A percentile compares a stretch with the other conserved stretches of the same genome.
These are phyloP conservation scores for Boulengeromyrus knoepffleri DNA, from an alignment of 2,113 vertebrate genomes.

Conservation along the genomic window DNA sequence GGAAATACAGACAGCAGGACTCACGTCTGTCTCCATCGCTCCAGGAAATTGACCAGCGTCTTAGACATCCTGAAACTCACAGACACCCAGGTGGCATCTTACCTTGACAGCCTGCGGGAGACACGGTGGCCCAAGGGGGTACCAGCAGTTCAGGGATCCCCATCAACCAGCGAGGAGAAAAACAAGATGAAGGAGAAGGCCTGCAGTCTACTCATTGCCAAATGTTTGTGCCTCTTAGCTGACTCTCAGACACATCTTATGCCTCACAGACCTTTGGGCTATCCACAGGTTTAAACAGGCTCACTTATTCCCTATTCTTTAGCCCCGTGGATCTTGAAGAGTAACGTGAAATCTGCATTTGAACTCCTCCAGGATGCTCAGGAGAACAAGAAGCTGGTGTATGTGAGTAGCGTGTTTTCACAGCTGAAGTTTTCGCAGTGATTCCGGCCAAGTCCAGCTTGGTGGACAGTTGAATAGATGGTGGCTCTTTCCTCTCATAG, in stretches of 20 bases:
- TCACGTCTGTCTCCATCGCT: not conserved
- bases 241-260: not conserved
- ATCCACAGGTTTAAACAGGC: not conserved
- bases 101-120: constrained; percentile 48
- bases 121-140: constrained; percentile 48
- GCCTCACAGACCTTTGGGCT: not conserved
- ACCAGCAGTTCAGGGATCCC: not conserved
- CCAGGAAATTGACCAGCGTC: constrained; percentile 58
- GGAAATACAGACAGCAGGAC: not conserved
- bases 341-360: constrained; percentile 52
- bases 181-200: constrained; percentile 48
- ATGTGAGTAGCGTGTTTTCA: constrained; percentile 47
- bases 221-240: constrained; percentile 39
- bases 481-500: constrained; percentile 32
- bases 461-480: constrained; percentile 5
- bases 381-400: constrained; percentile 60
- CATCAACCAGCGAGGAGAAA: constrained; percentile 48
- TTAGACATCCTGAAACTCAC: constrained; percentile 53
- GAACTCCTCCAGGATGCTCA: constrained; percentile 58
- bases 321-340: constrained; percentile 56
- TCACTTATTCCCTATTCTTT: constrained; percentile 17
- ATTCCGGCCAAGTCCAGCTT: not conserved
- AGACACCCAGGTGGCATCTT: constrained; percentile 47
- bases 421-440: not conserved
- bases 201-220: constrained; percentile 48